Conservation (phyloP, 1,140 invertebrate genomes). For the Micrasema longulum region DNA sequence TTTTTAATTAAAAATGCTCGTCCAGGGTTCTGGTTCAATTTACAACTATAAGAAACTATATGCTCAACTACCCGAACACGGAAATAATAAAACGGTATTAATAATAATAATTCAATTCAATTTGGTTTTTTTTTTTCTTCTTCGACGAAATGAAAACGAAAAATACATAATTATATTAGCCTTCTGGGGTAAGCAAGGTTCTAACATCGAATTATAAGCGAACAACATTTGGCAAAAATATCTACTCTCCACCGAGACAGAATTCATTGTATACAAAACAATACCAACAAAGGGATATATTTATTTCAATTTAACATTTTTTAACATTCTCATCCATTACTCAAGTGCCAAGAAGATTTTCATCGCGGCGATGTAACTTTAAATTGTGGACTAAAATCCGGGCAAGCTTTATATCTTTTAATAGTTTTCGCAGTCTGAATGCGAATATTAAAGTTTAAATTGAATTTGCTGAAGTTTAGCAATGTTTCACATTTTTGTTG, state of each 20-base stretch:
- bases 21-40: no score
- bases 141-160: no score
- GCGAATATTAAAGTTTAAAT: conserved; percentile 18
- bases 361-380: conserved; percentile 27
- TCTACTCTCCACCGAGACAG: neutral
- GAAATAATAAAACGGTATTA: no score
- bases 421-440: conserved; percentile 28
- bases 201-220: conserved; percentile 52
- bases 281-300: conserved; percentile 27
- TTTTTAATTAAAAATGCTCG: no score
- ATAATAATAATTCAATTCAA: no score
- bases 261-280: neutral
- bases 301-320: conserved; percentile 29
- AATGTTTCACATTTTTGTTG: conserved; percentile 17
- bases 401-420: conserved; percentile 8
- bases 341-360: conserved; percentile 49
- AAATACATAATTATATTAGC: no score
- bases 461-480: conserved; percentile 21
- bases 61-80: no score
- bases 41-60: no score
- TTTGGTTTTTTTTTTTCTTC: no score
- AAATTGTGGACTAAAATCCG: conserved; percentile 26
- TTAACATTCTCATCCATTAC: conserved; percentile 50
- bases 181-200: no score
- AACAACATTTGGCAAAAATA: no score